These are phyloP conservation scores for Antheraea pernyi DNA, from an alignment of 1,140 invertebrate genomes.

Conservation along the genomic window DNA sequence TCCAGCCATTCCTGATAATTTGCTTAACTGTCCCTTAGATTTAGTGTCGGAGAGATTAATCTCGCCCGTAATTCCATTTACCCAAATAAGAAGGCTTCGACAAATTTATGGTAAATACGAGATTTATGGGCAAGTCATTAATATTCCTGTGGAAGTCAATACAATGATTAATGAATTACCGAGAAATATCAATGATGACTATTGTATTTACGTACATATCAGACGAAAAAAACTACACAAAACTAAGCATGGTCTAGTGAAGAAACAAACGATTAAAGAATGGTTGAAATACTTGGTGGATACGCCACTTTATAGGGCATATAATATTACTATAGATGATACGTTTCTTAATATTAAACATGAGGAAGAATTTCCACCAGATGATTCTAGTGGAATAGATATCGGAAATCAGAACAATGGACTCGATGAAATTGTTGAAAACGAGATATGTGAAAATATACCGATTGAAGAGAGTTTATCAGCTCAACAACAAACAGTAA, in stretches of 20 bases:
- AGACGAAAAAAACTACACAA: constrained; percentile 24
- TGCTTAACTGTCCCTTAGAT: constrained; percentile 26
- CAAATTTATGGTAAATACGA: constrained; percentile 23
- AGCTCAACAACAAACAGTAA: constrained; percentile 27
- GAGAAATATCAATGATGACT: constrained; percentile 27
- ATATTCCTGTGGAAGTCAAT: constrained; percentile 28
- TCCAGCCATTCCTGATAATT: constrained; percentile 28
- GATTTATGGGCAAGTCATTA: constrained; percentile 29
- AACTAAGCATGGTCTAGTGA: constrained; percentile 22
- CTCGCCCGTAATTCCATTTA: constrained; percentile 29
- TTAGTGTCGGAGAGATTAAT: constrained; percentile 25
- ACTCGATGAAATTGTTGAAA: no score
- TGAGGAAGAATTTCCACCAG: constrained; percentile 16
- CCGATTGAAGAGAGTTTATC: constrained; percentile 25
- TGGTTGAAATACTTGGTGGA: constrained; percentile 15
- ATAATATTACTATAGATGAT: constrained; percentile 28
- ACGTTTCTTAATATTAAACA: constrained; percentile 10
- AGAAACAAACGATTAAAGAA: constrained; percentile 12
- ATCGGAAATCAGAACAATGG: no score
- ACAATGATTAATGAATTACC: constrained; percentile 27
- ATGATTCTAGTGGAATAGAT: constrained; percentile 15
- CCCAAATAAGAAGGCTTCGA: constrained; percentile 25
- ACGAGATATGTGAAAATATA: constrained; percentile 20
- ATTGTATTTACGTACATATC: constrained; percentile 28
- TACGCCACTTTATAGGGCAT: constrained; percentile 28